These are phyloP conservation scores for Mylabris phalerata DNA, from an alignment of 1,140 invertebrate species.

Conservation along the genomic window DNA sequence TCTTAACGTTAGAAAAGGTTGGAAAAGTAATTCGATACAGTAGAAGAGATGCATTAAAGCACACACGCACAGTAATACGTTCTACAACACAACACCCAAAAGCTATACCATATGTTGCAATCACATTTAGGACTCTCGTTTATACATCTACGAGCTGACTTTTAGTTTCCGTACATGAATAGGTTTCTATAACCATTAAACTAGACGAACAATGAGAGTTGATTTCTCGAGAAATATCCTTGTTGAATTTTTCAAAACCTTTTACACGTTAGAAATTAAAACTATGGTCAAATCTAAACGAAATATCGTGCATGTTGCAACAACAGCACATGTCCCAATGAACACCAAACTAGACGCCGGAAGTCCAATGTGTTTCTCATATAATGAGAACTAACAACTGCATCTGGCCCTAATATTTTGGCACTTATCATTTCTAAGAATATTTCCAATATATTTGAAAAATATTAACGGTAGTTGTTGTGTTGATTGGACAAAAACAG, in stretches of 20 bases:
- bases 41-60: conserved; percentile 4
- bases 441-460: background rate
- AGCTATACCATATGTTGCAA: conserved; percentile 10
- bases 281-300: too few species aligned
- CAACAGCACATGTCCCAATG: conserved; percentile 9
- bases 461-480: too few species aligned
- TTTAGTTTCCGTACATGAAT: conserved; percentile 8
- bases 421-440: conserved; percentile 12
- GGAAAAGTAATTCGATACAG: conserved; percentile 10
- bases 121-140: conserved; percentile 2
- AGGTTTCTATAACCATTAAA: conserved; percentile 4
- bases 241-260: too few species aligned
- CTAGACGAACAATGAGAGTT: background rate
- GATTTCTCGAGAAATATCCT: background rate
- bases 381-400: conserved; percentile 7
- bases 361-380: conserved; percentile 19
- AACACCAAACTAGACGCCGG: background rate
- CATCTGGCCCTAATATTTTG: conserved; percentile 17
- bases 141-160: background rate
- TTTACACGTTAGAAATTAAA: background rate
- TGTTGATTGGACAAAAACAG: conserved; percentile 5
- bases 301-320: conserved; percentile 14
- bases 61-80: conserved; percentile 1
- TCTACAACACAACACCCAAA: background rate
- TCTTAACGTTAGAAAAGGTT: too few species aligned